A percentile compares a stretch with the other conserved stretches of the same genome.
Conservation (phyloP, 1,140 invertebrate genomes). For the Anastrepha ludens region DNA sequence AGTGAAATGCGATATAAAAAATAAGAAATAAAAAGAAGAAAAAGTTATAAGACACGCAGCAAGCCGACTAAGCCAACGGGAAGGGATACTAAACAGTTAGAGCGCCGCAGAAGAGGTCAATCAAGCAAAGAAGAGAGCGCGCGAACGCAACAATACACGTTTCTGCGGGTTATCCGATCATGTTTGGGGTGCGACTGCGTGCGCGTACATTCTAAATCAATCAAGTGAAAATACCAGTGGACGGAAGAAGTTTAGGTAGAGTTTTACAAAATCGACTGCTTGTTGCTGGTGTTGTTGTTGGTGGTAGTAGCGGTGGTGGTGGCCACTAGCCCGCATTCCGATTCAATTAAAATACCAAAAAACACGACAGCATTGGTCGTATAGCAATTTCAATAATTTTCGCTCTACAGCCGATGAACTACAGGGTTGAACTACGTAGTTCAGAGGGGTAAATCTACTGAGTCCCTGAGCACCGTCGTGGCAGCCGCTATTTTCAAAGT, state of each 20-base stretch:
- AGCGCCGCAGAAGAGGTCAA: neutral
- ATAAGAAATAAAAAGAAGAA: neutral
- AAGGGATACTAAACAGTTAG: neutral
- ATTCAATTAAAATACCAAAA: slow-evolving; percentile 44
- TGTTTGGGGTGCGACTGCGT: slow-evolving; percentile 5
- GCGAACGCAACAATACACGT: neutral
- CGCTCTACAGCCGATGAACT: neutral
- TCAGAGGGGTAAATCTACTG: neutral
- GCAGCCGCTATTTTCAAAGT: slow-evolving; percentile 55
- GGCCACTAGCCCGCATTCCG: neutral
- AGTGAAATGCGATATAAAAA: neutral
- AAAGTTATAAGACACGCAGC: neutral
- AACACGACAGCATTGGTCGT: neutral
- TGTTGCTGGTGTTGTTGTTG: neutral
- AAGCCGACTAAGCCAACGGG: neutral
- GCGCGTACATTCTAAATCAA: slow-evolving; percentile 23
- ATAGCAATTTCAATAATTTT: neutral
- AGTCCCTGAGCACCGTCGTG: neutral
- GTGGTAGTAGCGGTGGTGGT: slow-evolving; percentile 23
- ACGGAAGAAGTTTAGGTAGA: neutral
- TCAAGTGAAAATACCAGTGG: slow-evolving; percentile 10
- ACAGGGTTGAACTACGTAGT: neutral
- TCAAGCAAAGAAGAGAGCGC: neutral
- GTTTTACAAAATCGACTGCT: neutral
- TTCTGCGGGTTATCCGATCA: neutral